Percentiles rank a stretch among this genome's conserved stretches.
Evolutionary conservation across 1,140 invertebrate genomes (phyloP).

Genomic region (Whitmania pigra): DNA sequence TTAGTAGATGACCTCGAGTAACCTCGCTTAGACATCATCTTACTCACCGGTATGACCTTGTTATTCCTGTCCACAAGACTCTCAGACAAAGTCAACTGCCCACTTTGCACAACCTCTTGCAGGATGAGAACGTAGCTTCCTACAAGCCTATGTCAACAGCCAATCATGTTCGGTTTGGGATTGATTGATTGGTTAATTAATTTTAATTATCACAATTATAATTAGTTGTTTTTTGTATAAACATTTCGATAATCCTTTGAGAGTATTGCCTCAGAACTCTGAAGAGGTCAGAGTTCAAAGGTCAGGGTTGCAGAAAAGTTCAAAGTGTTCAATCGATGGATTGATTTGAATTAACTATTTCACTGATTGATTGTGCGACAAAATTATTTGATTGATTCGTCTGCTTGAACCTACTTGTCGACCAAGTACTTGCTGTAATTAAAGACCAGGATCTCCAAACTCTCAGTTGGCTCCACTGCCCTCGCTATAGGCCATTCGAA

Average conservation of each 20-base stretch:
- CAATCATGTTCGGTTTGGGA: no score
- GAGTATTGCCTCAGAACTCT: no score
- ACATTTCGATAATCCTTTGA: no score
- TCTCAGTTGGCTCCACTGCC: conserved; percentile 51
- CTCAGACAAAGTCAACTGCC: conserved; percentile 51
- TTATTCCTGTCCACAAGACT: conserved; percentile 57
- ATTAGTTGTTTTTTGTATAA: no score
- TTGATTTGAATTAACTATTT: conserved; percentile 5
- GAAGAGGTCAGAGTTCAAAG: not conserved
- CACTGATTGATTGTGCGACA: not conserved
- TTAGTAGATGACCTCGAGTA: no score
- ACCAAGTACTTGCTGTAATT: conserved; percentile 44
- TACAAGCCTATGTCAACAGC: conserved; percentile 39
- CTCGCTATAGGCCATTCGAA: conserved; percentile 57
- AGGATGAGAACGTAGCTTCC: conserved; percentile 56
- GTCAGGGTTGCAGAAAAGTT: not conserved
- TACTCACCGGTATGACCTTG: conserved; percentile 37
- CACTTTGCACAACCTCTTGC: conserved; percentile 53
- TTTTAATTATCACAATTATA: no score
- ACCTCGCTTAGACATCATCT: no score
- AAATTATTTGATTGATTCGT: not conserved
- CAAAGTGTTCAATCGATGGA: conserved; percentile 5
- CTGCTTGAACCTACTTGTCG: conserved; percentile 29
- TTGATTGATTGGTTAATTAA: no score
- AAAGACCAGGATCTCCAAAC: conserved; percentile 51